Conservation (phyloP, 2,888 invertebrate genomes). For the Cistogaster globosa region DNA sequence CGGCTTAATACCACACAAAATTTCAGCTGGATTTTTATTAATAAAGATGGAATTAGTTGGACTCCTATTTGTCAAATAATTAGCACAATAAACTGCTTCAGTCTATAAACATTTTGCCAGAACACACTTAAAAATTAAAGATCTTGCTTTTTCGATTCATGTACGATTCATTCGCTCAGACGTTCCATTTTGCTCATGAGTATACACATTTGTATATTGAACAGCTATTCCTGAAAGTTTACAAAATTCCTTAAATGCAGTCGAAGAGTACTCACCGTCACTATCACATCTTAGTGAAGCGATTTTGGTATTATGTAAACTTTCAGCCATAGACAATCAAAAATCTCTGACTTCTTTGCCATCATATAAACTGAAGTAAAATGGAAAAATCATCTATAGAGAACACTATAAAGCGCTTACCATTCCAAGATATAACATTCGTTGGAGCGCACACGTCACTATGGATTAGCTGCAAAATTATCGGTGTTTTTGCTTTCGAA, state of each 20-base stretch:
- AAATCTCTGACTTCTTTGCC: slow-evolving; percentile 17
- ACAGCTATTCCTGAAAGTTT: background rate
- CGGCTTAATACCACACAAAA: slow-evolving; percentile 37
- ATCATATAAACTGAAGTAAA: slow-evolving; percentile 19
- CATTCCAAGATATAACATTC: slow-evolving; percentile 13
- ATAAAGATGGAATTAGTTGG: slow-evolving; percentile 3
- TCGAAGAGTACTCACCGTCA: slow-evolving; percentile 34
- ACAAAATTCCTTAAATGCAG: slow-evolving; percentile 13
- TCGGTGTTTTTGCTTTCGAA: background rate
- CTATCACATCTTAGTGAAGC: slow-evolving; percentile 41
- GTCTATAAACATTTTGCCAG: slow-evolving; percentile 13
- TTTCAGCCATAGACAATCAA: slow-evolving; percentile 5
- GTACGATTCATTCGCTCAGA: background rate
- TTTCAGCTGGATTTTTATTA: slow-evolving; percentile 29
- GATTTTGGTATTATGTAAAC: slow-evolving; percentile 15
- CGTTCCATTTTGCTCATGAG: slow-evolving; percentile 23
- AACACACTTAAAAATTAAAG: background rate
- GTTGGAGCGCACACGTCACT: slow-evolving; percentile 17
- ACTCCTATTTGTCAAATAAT: background rate
- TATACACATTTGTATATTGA: slow-evolving; percentile 31
- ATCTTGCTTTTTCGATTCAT: background rate
- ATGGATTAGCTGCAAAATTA: background rate
- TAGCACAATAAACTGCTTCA: slow-evolving; percentile 27
- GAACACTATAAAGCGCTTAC: background rate
- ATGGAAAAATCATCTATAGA: slow-evolving; percentile 40